A percentile compares a stretch with the other conserved stretches of the same genome.
phyloP scores from a whole-genome alignment of 2,797 vertebrate genomes.

The Momotus momota region DNA sequence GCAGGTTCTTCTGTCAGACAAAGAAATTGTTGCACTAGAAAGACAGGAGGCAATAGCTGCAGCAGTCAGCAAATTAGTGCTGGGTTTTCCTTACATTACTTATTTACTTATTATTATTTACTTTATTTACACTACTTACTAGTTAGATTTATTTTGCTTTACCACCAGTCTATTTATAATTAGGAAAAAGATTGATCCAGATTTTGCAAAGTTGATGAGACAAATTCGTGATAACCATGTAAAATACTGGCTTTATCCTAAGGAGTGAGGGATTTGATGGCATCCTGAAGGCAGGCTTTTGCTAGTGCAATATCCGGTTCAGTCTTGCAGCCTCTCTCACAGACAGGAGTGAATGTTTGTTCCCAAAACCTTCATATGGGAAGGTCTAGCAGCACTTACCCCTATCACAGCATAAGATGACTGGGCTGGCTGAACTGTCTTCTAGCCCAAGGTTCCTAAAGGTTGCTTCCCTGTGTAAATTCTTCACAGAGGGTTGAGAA shows the following conservation, averaged over 20 bases:
- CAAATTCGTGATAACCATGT: not conserved
- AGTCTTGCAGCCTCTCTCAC: not conserved
- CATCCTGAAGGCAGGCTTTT: not conserved
- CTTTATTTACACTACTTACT: not conserved
- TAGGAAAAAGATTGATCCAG: not conserved
- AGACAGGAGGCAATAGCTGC: not conserved
- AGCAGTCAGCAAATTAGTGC: not conserved
- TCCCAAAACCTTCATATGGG: not conserved
- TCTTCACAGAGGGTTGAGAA: not conserved
- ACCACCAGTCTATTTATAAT: not conserved
- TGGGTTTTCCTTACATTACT: not conserved
- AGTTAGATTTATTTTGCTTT: not conserved
- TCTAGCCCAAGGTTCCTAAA: not conserved
- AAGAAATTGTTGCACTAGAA: not conserved
- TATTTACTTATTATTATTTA: not conserved
- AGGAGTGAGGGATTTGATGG: not conserved
- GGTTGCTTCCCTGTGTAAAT: not conserved
- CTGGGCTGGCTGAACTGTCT: not conserved
- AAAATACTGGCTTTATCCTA: not conserved
- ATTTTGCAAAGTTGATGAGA: not conserved
- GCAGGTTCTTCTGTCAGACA: not conserved
- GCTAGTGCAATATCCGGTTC: not conserved
- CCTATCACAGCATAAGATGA: fast-evolving
- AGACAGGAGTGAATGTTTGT: not conserved
- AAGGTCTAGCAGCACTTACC: not conserved